Evolutionary conservation across 2,888 invertebrate genomes (phyloP).

Genomic region (Bombylius discolor): DNA sequence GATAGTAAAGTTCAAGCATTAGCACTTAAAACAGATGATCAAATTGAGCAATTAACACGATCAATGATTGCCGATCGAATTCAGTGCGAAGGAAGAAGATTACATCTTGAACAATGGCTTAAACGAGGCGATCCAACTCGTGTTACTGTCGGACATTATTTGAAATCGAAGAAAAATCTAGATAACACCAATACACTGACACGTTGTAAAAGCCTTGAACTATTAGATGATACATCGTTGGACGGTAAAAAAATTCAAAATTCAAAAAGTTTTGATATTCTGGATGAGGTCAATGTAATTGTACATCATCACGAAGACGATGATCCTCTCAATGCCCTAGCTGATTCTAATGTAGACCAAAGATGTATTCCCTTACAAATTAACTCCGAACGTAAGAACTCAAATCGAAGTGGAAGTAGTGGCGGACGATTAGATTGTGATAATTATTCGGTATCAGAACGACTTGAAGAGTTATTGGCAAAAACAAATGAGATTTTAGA

Average conservation of each 20-base stretch:
- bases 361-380: conserved; percentile 3
- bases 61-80: conserved; percentile 31
- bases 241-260: conserved; percentile 27
- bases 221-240: conserved; percentile 40
- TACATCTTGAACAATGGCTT: conserved; percentile 57
- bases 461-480: conserved; percentile 26
- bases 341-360: conserved; percentile 6
- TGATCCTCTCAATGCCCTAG: neutral
- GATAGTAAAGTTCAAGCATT: conserved; percentile 70
- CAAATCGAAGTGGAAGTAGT: conserved; percentile 8
- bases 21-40: conserved; percentile 58
- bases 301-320: conserved; percentile 20
- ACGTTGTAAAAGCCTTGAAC: conserved; percentile 58
- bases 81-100: conserved; percentile 42
- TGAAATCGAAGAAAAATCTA: conserved; percentile 43
- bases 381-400: conserved; percentile 10
- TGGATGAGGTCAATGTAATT: conserved; percentile 23
- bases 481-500: conserved; percentile 32
- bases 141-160: conserved; percentile 40
- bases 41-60: conserved; percentile 53
- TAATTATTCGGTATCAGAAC: conserved; percentile 26
- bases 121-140: conserved; percentile 49
- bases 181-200: conserved; percentile 46
- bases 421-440: conserved; percentile 18
- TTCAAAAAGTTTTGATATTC: conserved; percentile 42